These are phyloP conservation scores for Drosophila recens DNA, from an alignment of 2,888 invertebrate genomes.

Conservation along the genomic window DNA sequence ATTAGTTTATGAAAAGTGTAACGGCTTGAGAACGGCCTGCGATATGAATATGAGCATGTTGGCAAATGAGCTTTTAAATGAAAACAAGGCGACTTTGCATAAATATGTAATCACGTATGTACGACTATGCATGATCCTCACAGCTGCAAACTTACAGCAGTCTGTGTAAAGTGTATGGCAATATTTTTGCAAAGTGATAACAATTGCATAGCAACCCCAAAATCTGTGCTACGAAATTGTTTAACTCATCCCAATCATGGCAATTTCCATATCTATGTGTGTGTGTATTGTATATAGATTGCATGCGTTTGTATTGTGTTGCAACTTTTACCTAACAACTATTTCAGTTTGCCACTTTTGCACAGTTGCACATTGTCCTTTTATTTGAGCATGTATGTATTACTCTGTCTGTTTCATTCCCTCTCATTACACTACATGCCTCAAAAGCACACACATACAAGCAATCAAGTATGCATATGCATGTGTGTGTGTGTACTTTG, in stretches of 20 bases:
- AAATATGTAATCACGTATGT: background rate
- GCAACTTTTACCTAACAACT: conserved; percentile 52
- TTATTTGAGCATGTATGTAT: conserved; percentile 11
- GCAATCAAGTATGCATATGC: no score
- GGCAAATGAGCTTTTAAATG: conserved; percentile 38
- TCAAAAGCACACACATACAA: conserved; percentile 8
- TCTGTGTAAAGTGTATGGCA: conserved; percentile 4
- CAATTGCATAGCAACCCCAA: conserved; percentile 2
- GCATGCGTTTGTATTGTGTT: conserved; percentile 9
- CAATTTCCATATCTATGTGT: conserved; percentile 26
- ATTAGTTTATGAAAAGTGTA: conserved; percentile 52
- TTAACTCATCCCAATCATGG: conserved; percentile 14
- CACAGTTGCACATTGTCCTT: conserved; percentile 39
- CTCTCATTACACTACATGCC: conserved; percentile 11
- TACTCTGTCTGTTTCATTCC: conserved; percentile 19
- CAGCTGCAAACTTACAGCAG: conserved; percentile 2
- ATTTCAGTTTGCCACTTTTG: conserved; percentile 36
- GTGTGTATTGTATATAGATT: background rate
- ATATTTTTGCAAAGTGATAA: background rate
- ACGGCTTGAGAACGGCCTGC: conserved; percentile 28
- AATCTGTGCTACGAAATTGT: conserved; percentile 14
- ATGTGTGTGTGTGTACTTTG: no score
- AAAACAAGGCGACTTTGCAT: background rate
- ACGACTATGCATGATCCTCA: conserved; percentile 2
- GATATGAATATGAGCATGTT: conserved; percentile 28